Evolutionary conservation across 1,140 invertebrate genomes (phyloP), one percentile per base, ranked within the genome.

Genomic region (Drosophila nannoptera): DNA sequence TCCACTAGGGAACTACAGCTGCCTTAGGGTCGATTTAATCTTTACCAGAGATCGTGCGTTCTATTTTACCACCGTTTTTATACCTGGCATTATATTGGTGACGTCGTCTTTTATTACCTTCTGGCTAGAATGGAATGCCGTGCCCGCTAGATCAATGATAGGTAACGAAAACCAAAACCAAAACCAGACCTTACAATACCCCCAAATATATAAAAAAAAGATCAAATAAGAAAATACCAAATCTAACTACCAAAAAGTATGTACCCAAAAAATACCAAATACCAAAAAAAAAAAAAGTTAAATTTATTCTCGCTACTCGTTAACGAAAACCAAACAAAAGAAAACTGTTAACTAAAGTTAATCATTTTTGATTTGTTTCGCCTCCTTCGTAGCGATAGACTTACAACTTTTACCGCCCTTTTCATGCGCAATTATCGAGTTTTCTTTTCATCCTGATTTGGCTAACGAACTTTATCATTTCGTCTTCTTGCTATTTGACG

Each of bases 41-140:
- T 97, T 97, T 92, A 97, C 95, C 58, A 92, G 96, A 90, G 96
- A 97, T 92, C 93, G 96, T 92, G 95, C 96, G 89, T 98, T 97
- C 92, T 96, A 96, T 92, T 96, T 96, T 91, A 96, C 95, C 75
- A 96, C 96, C 78, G 95, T 97, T 87, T 97, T 97, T 92, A 96
- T 96, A 89, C 96, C 96, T 63, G 95, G 95, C 80, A 96, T 96
- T 87, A 96, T 97, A 89, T 92, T 97, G 90, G 96, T 97, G 84
- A 96, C 95, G 73, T 96, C 95, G 87, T 96, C 95, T 65, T 97
- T 96, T 92, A 96, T 97, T 90, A 96, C 95, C 75, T 97, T 97
- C 91, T 97, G 95, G 95, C 92, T 97, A 84, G 96, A 97, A 90
- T 96, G 95, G 95, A 97, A 97, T 91, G 96, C 96, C 53, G 96